Base-by-base conservation (phyloP, 2,888 invertebrate species). In the Dryocosmus kuriphilus region DNA sequence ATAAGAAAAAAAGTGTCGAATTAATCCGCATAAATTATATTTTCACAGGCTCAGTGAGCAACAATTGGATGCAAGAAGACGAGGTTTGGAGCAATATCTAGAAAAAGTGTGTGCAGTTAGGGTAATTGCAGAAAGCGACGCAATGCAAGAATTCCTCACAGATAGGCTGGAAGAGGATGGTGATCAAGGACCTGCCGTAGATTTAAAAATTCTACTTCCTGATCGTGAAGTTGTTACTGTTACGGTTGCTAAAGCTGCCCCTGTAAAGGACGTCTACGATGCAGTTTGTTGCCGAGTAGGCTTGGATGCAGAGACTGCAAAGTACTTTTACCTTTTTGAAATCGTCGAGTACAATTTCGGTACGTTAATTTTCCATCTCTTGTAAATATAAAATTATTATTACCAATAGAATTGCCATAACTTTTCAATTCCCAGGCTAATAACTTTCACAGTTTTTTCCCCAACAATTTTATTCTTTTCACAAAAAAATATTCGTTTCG, bases 101-200 rank as follows among this genome's bases (percentile, higher is more conserved):
- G 99, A 99, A 92, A 98, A 98, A 93, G 97, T 99, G 0, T 99
- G 99, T 93, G 98, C 99, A 9, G 98, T 99, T 22, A 94, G 99
- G 57, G 99, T 99, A 41, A 98, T 99, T 88, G 99, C 99, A 0
- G 99, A 99, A 90, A 97, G 97, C 87, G 99, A 99, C 89, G 95
- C 97, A 2, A 97, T 99, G 92, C 99, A 99, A 92, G 98, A 99
- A 91, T 99, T 99, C 93, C 94, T 99, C 22, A 98, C 98, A 7
- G 98, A 98, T 88, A 85, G 90, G 60, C 94, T 96, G 1, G 98
- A 98, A 84, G 97, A 97, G 89, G 96, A 96, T 80, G 94, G 95
- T 27, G 95, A 95, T 86, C 94, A 95, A 38, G 94, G 94, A n/a
- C 95, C 95, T 41, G 92, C 90, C 74, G 95, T 96, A 19, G 96